These are phyloP conservation scores for Philonicus albiceps DNA, from an alignment of 2,888 invertebrate species.

Conservation along the genomic window DNA sequence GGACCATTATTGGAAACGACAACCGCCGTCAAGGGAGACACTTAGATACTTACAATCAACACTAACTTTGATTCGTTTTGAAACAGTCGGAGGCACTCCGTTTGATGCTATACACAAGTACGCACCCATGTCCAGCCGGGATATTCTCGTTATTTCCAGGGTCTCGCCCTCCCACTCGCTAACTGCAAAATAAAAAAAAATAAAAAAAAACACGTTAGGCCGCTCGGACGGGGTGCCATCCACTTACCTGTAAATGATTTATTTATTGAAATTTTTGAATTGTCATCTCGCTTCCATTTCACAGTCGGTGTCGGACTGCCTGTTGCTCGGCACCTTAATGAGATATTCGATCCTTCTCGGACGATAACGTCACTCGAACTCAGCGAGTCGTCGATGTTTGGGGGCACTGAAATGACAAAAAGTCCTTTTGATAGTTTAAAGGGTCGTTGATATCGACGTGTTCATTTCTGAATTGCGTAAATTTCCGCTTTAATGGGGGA, in stretches of 20 bases:
- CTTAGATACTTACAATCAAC: constrained; percentile 90
- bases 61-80: constrained; percentile 91
- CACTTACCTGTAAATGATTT: constrained; percentile 78
- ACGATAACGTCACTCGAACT: constrained; percentile 90
- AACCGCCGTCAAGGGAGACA: constrained; percentile 56
- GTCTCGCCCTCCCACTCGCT: constrained; percentile 87
- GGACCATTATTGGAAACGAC: constrained; percentile 33
- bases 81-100: constrained; percentile 90
- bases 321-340: constrained; percentile 85
- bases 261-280: constrained; percentile 85
- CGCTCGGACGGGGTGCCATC: background rate
- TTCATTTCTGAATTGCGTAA: background rate
- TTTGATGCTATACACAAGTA: constrained; percentile 90
- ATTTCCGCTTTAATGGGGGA: background rate
- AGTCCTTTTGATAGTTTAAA: background rate
- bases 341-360: constrained; percentile 87
- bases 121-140: constrained; percentile 89
- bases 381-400: constrained; percentile 88
- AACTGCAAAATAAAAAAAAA: constrained; percentile 67
- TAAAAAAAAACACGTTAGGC: constrained; percentile 41
- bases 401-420: constrained; percentile 74
- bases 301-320: constrained; percentile 88
- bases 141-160: constrained; percentile 83
- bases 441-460: background rate
- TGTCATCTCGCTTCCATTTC: constrained; percentile 92